A percentile compares a stretch with the other conserved stretches of the same genome.
These are phyloP conservation scores for Aproaerema taeniolella DNA, from an alignment of 2,888 invertebrate genomes.

Conservation along the genomic window DNA sequence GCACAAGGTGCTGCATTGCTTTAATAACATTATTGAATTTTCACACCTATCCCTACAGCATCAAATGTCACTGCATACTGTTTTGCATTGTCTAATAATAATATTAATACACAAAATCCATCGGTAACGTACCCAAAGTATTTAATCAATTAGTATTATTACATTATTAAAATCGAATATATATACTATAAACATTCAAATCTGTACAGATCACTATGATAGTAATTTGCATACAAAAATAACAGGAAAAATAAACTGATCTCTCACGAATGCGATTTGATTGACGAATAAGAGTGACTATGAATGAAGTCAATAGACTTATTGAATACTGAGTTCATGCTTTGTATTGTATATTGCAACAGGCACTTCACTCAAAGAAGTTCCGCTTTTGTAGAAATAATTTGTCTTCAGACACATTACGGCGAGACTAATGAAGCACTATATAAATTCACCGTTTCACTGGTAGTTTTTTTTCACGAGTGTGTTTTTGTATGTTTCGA, in stretches of 20 bases:
- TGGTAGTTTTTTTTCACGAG: no score
- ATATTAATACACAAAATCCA: conserved; percentile 3
- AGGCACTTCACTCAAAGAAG: no score
- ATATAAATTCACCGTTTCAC: no score
- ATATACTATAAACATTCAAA: conserved; percentile 13
- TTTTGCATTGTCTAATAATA: not conserved
- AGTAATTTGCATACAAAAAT: conserved; percentile 11
- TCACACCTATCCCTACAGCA: conserved; percentile 1
- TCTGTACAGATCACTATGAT: conserved; percentile 13
- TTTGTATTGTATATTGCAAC: no score
- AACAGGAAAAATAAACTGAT: conserved; percentile 8
- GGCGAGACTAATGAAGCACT: no score
- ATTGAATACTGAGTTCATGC: no score
- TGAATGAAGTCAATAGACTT: not conserved
- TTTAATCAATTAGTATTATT: conserved; percentile 4
- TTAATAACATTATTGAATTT: conserved; percentile 2
- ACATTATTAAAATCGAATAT: conserved; percentile 13
- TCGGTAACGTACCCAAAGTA: conserved; percentile 12
- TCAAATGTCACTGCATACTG: not conserved
- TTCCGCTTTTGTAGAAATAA: no score
- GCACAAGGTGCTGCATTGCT: not conserved
- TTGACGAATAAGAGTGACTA: not conserved
- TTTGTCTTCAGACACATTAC: no score
- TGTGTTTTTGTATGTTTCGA: no score
- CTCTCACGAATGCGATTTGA: conserved; percentile 8